Evolutionary conservation across 1,140 invertebrate genomes (phyloP), one percentile per base, ranked within the genome.

Genomic region (Philotrypesis tridentata): DNA sequence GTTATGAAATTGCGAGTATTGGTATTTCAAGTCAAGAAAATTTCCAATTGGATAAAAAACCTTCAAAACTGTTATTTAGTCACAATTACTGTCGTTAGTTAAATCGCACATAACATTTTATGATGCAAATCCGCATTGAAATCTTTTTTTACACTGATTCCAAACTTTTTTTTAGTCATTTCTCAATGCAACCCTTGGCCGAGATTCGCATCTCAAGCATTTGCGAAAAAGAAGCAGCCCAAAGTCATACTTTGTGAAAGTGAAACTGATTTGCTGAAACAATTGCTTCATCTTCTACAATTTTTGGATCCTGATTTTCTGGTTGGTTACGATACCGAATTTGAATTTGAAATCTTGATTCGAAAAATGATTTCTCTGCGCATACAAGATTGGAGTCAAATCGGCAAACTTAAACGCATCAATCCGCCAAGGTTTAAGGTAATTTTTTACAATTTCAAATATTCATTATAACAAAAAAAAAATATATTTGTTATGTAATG

Each of bases 261-360:
- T 11, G 98, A 99, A 92, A 90, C 96, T 84, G 95, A 95, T 65
- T 91, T 99, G 2, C 89, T 99, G 0, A 96, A 95, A 82, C 96
- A 95, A 89, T 95, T 98, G 81, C 91, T 98, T 78, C 94, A 95
- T 0, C 96, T 96, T 88, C 95, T 99, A 82, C 94, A 95, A 87
- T 96, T 96, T 88, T 92, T 97, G 48, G 98, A 99, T 93, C 97
- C 98, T 0, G 98, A 99, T 92, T 90, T 99, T 17, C 94, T 99
- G 71, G 94, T 99, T 12, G 98, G 98, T 7, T 97, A 98, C 89
- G 98, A 99, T 91, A 94, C 95, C 88, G 95, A 95, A 9, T 98
- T 96, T 90, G 97, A 98, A 88, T 93, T 98, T 77, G 96, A 97
- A 87, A 92, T 98, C 8, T 92, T 99, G 2, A 94, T 97, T 17